These are phyloP conservation scores for Sinohyriopsis cumingii DNA, from an alignment of 2,888 invertebrate species.

Conservation along the genomic window DNA sequence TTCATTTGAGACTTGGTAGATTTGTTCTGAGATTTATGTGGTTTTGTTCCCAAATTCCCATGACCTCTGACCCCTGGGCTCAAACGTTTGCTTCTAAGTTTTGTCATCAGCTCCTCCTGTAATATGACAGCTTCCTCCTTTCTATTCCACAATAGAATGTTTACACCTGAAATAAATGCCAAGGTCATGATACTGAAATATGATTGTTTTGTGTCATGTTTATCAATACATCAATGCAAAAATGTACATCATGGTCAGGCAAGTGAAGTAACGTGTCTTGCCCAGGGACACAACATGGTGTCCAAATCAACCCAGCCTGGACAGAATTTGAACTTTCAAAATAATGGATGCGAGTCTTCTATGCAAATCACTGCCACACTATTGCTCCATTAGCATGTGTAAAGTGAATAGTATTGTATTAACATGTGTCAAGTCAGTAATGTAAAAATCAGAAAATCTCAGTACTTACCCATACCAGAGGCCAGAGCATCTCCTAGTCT, in stretches of 20 bases:
- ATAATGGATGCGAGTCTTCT: no score
- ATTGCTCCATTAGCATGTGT: no score
- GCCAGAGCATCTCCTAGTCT: slow-evolving; percentile 64
- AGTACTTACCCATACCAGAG: slow-evolving; percentile 62
- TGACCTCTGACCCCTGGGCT: slow-evolving; percentile 6
- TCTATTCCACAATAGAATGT: slow-evolving; percentile 53
- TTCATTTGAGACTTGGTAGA: background rate
- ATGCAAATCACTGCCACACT: no score
- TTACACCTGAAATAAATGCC: slow-evolving; percentile 43
- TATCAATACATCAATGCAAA: no score
- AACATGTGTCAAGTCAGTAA: no score
- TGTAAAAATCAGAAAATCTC: background rate
- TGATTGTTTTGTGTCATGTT: no score
- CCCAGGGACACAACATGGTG: no score
- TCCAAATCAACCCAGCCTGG: no score
- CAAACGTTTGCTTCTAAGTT: background rate
- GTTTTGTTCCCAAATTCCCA: background rate
- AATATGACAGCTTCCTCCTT: slow-evolving; percentile 37
- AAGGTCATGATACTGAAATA: background rate
- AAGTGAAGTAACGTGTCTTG: no score
- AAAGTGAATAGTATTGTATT: no score
- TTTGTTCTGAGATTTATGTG: background rate
- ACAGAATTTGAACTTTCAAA: no score
- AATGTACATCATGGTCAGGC: no score
- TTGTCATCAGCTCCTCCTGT: slow-evolving; percentile 21